Conservation (phyloP, 2,113 vertebrate species). For the Psittacula cyanocephala region DNA sequence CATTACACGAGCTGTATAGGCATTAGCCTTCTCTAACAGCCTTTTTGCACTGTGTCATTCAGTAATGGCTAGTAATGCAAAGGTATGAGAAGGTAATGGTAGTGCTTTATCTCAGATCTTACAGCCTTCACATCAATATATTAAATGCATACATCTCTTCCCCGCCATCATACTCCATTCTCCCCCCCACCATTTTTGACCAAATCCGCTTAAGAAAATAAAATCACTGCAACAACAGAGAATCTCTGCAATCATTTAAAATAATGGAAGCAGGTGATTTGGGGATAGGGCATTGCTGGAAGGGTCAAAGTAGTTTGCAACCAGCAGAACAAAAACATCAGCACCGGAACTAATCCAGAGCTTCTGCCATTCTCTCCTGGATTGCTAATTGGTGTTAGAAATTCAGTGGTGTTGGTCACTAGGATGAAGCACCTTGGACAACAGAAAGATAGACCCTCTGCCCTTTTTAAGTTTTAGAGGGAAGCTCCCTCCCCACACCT, state of each 20-base stretch:
- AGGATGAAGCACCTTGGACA: not conserved
- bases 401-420: not conserved
- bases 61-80: slow-evolving; percentile 76
- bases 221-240: slow-evolving; percentile 29
- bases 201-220: slow-evolving; percentile 66
- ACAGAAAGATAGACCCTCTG: not conserved
- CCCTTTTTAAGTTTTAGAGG: not conserved
- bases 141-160: slow-evolving; percentile 54
- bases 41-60: slow-evolving; percentile 74
- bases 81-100: slow-evolving; percentile 65
- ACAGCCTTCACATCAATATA: slow-evolving; percentile 66
- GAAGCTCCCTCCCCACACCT: not conserved
- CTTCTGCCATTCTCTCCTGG: not conserved
- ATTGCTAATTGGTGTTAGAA: not conserved
- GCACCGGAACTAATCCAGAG: not conserved
- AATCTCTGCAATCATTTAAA: slow-evolving; percentile 45
- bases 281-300: not conserved
- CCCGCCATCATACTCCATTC: not conserved
- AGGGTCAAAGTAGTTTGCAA: not conserved
- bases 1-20: slow-evolving; percentile 75
- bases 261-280: not conserved
- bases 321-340: not conserved
- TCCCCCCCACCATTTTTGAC: not conserved
- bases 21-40: slow-evolving; percentile 74
- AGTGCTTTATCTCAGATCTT: slow-evolving; percentile 76